Percentiles rank a stretch among this genome's conserved stretches.
Evolutionary conservation across 2,113 vertebrate species (phyloP).

Genomic region (Ciconia boyciana): DNA sequence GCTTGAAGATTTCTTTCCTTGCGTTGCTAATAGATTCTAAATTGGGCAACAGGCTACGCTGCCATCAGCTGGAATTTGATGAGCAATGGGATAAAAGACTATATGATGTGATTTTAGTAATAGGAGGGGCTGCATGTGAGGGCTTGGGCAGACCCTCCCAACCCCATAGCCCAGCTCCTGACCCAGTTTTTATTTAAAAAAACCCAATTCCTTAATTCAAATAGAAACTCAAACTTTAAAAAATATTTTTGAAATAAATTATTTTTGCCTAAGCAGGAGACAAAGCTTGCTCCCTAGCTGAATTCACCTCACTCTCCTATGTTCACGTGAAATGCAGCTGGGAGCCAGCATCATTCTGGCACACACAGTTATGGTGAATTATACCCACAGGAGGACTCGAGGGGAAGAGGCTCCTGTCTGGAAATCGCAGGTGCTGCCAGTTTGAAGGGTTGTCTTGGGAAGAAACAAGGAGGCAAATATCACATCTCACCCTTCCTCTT

Average conservation of each 20-base stretch:
- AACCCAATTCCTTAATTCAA: not conserved
- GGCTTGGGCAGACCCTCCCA: not conserved
- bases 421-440: not conserved
- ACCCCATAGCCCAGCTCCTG: not conserved
- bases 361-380: not conserved
- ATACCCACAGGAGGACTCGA: not conserved
- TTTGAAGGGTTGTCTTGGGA: not conserved
- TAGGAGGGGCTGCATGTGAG: not conserved
- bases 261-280: not conserved
- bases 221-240: not conserved
- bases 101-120: not conserved
- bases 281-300: not conserved
- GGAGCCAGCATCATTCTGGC: not conserved
- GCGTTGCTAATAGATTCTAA: conserved; percentile 2
- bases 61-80: conserved; percentile 16
- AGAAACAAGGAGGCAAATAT: not conserved
- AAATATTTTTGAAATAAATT: not conserved
- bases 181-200: not conserved
- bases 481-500: not conserved
- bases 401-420: not conserved
- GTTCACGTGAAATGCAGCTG: not conserved
- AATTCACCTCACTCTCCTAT: not conserved
- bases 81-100: not conserved
- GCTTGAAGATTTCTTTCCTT: not conserved
- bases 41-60: not conserved